phyloP scores from a whole-genome alignment of 2,113 vertebrate genomes.

The Myodes glareolus region DNA sequence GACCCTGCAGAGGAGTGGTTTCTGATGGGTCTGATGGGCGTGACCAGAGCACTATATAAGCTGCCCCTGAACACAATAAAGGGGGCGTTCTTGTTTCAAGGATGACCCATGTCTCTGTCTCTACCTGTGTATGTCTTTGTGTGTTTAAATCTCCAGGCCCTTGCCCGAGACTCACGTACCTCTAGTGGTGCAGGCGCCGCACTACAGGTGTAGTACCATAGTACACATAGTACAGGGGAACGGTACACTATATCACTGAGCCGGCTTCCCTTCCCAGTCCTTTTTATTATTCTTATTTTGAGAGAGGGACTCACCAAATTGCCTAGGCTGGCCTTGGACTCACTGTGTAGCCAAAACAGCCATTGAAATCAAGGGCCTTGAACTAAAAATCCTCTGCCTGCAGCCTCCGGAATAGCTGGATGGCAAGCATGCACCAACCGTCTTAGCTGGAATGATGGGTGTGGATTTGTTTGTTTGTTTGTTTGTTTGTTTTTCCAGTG shows the following conservation, averaged over 20 bases:
- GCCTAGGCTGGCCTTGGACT: background rate
- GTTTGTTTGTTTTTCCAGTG: background rate
- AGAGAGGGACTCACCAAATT: background rate
- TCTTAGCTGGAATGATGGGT: background rate
- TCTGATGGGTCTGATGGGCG: no score
- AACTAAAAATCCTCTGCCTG: background rate
- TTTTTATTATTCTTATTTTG: background rate
- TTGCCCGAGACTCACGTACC: no score
- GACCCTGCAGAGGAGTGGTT: no score
- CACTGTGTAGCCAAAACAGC: background rate
- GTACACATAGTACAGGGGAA: no score
- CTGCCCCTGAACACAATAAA: no score
- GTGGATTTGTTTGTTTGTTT: background rate
- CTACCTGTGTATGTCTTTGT: no score
- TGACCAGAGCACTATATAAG: no score
- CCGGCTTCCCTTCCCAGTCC: background rate
- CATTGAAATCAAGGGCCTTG: background rate
- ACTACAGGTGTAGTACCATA: no score
- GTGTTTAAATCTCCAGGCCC: no score
- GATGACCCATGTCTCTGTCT: no score
- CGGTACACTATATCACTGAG: accelerated
- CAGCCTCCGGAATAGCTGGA: background rate
- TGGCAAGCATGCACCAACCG: background rate
- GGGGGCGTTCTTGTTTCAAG: no score
- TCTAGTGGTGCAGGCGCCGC: no score